Conservation (phyloP, 2,888 invertebrate species). For the Pinctada fucata region DNA sequence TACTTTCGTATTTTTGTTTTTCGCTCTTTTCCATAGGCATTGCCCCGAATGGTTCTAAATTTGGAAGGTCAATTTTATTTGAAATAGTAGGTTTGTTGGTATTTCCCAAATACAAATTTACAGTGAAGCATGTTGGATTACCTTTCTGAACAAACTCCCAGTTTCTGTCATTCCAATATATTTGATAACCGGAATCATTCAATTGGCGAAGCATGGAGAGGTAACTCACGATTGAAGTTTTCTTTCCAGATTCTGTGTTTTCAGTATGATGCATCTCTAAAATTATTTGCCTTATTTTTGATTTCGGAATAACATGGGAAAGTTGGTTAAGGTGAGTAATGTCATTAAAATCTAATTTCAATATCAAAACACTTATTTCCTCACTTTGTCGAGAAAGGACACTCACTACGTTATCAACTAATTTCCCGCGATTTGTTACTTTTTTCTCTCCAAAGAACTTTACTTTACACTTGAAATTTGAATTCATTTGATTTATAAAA, state of each 20-base stretch:
- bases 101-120: conserved; percentile 1
- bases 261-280: conserved; percentile 1
- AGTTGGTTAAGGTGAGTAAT: neutral
- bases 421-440: neutral
- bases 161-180: conserved; percentile 12
- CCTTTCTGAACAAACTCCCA: conserved; percentile 12
- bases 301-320: neutral
- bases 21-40: neutral
- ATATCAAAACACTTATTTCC: conserved; percentile 6
- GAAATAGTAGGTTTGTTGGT: neutral
- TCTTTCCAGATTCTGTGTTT: neutral
- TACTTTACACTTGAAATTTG: neutral
- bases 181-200: neutral
- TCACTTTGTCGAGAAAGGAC: no score
- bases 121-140: conserved; percentile 3
- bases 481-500: neutral
- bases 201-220: conserved; percentile 1
- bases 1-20: neutral
- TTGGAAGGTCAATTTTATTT: neutral
- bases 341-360: neutral
- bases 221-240: neutral
- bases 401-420: neutral
- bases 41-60: neutral
- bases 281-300: conserved; percentile 3
- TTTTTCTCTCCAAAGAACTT: neutral